These are phyloP conservation scores for Aspidoscelis tigris DNA, from an alignment of 2,113 vertebrate species.

Conservation along the genomic window DNA sequence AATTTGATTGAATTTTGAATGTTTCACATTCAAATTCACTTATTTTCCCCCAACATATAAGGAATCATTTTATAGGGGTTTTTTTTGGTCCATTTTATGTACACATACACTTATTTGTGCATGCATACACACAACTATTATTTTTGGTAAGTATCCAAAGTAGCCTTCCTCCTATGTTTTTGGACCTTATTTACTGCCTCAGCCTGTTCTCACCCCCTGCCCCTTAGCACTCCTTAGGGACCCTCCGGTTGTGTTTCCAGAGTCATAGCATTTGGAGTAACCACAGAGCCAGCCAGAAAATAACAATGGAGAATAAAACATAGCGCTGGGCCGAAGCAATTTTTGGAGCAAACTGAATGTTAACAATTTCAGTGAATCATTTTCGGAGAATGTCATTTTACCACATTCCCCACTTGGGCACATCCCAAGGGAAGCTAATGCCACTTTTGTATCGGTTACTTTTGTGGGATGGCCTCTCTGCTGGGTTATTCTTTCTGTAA, in stretches of 20 bases:
- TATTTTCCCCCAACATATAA: neutral
- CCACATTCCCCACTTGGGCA: neutral
- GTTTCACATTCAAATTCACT: no score
- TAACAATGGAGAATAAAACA: slow-evolving; percentile 26
- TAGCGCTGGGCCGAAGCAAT: neutral
- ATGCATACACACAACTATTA: neutral
- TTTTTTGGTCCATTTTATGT: neutral
- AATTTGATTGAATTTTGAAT: no score
- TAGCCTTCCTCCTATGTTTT: neutral
- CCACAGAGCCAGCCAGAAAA: slow-evolving; percentile 16
- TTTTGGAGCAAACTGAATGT: slow-evolving; percentile 12
- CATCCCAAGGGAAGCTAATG: neutral
- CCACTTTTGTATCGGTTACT: slow-evolving; percentile 23
- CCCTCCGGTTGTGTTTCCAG: neutral
- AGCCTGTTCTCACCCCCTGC: neutral
- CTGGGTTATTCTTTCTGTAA: slow-evolving; percentile 14
- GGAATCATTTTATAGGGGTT: neutral
- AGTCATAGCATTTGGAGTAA: slow-evolving; percentile 13
- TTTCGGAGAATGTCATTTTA: neutral
- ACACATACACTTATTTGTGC: no score
- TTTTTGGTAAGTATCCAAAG: no score
- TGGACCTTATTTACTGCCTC: neutral
- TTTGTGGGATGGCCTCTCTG: slow-evolving; percentile 3
- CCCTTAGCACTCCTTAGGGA: neutral
- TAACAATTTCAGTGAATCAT: neutral